Conservation (phyloP, 1,140 invertebrate species). For the Fopius arisanus region DNA sequence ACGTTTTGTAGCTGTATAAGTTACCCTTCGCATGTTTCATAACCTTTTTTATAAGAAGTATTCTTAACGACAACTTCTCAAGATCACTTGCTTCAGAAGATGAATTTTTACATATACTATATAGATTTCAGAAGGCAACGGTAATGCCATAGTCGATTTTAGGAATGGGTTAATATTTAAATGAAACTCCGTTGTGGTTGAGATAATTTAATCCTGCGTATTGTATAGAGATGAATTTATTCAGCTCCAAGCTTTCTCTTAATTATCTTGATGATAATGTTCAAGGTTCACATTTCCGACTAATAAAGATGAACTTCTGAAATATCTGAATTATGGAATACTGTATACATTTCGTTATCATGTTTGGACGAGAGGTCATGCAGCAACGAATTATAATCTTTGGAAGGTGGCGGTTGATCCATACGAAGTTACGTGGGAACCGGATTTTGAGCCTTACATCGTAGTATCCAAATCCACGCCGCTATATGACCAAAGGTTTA, state of each 20-base stretch:
- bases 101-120: background rate
- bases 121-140: background rate
- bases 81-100: too few relatives aligned
- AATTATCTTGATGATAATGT: slow-evolving; percentile 20
- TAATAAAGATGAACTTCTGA: slow-evolving; percentile 81
- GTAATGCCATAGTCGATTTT: background rate
- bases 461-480: slow-evolving; percentile 82
- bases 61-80: too few relatives aligned
- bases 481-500: slow-evolving; percentile 86
- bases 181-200: background rate
- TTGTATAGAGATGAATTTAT: too few relatives aligned
- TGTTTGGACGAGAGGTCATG: slow-evolving; percentile 85
- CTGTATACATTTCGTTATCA: slow-evolving; percentile 85
- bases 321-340: slow-evolving; percentile 77
- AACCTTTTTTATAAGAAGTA: too few relatives aligned
- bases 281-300: slow-evolving; percentile 75
- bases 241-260: background rate
- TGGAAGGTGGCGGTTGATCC: slow-evolving; percentile 83
- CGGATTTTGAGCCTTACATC: slow-evolving; percentile 93
- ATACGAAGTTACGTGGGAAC: slow-evolving; percentile 88
- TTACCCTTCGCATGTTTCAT: too few relatives aligned
- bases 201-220: background rate
- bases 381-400: slow-evolving; percentile 84
- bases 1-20: too few relatives aligned
- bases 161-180: background rate